Base-by-base conservation (phyloP, 1,140 invertebrate species). In the Ganaspis sp. region DNA sequence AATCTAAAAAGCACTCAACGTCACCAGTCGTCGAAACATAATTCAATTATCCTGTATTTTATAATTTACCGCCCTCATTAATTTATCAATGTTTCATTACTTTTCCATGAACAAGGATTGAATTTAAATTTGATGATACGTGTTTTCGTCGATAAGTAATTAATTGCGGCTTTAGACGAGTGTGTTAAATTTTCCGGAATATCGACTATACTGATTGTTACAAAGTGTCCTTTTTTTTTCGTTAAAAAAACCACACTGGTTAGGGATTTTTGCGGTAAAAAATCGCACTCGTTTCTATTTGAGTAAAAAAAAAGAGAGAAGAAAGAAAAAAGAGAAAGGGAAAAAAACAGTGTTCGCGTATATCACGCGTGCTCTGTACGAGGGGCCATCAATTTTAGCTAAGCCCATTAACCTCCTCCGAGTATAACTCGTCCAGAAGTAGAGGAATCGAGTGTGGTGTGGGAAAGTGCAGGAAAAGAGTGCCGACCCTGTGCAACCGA, bases 321-420 rank as follows among this genome's bases (percentile, higher is more conserved):
- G 9, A 12, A 53, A 64, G 76, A 71, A 72, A n/a, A n/a, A n/a
- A n/a, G n/a, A n/a, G n/a, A n/a, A n/a, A n/a, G 40, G 15, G 37
- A 58, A 71, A 53, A 70, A 11, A 69, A 8, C 42, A 76, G 72
- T 74, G 40, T 77, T 78, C 72, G 72, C 79, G 78, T 86, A 84
- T 87, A 85, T 87, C 85, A 85, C 80, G 80, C 42, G 81, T 81
- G 79, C 81, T 79, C 81, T 80, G 75, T 77, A 78, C 79, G 77
- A 78, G 74, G n/a, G 49, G 81, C 75, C 86, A 89, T 88, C 87
- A 87, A 88, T 89, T 89, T 87, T 87, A 83, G 81, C 81, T 85
- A 88, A 89, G 83, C 87, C 88, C 87, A 88, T 88, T 88, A 88
- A 88, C 85, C 81, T 86, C 77, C 77, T 71, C 42, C n/a, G 75